Evolutionary conservation across 2,797 vertebrate genomes (phyloP).

Genomic region (Moxostoma hubbsi): DNA sequence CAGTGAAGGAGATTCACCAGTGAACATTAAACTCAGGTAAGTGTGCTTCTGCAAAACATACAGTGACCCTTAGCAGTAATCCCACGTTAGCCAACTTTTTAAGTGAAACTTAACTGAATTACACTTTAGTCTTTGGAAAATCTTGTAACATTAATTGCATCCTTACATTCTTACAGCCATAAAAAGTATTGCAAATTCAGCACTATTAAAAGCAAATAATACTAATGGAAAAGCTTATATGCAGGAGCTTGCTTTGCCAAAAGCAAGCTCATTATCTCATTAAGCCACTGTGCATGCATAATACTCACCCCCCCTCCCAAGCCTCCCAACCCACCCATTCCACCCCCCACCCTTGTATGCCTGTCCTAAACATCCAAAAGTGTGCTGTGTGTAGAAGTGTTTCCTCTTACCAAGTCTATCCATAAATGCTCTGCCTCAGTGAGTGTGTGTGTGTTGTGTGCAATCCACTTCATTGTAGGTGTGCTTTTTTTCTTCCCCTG

Average conservation of each 20-base stretch:
- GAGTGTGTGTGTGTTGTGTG: neutral
- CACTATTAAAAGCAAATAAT: neutral
- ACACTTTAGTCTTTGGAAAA: too few relatives aligned
- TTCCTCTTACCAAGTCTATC: constrained; percentile 21
- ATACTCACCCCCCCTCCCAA: constrained; percentile 58
- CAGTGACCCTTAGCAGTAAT: neutral
- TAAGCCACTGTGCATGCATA: constrained; percentile 5
- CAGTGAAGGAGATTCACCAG: neutral
- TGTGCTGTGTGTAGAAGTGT: constrained; percentile 8
- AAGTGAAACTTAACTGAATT: too few relatives aligned
- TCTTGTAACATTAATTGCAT: too few relatives aligned
- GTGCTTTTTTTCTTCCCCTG: constrained; percentile 50
- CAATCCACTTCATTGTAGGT: neutral
- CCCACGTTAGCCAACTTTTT: too few relatives aligned
- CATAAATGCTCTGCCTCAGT: neutral
- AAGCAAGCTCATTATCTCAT: neutral
- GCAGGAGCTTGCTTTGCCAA: constrained; percentile 8
- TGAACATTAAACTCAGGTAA: constrained; percentile 21
- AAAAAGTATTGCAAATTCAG: too few relatives aligned
- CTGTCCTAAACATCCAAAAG: constrained; percentile 61
- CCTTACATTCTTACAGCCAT: too few relatives aligned
- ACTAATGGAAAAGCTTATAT: neutral
- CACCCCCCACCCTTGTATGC: constrained; percentile 71
- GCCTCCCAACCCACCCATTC: constrained; percentile 55
- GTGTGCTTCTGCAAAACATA: neutral